Evolutionary conservation across 1,140 invertebrate genomes (phyloP), one percentile per base, ranked within the genome.

Genomic region (Globodera rostochiensis): DNA sequence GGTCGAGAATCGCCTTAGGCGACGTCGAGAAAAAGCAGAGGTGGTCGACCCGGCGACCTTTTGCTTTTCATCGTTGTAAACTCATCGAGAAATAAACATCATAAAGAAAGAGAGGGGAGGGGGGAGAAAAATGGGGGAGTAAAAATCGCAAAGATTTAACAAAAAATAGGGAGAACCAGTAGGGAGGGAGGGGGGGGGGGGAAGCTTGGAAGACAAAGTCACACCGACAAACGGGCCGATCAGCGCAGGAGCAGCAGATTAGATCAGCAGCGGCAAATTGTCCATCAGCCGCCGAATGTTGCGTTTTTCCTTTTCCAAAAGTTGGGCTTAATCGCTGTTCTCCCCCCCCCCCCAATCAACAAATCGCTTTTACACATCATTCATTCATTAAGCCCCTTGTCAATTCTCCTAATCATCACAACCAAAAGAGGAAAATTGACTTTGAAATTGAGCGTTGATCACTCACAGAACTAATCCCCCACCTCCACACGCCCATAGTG

Each of bases 41-140:
- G 13, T 64, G 57, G 57, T 15, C 57, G 19, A 64, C 57, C 19
- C 57, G 15, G 15, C 57, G 15, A 64, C 57, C 57, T 19, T 64
- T 64, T 64, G 57, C 57, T 53, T 53, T 53, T 53, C 50, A 53
- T 53, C 50, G 57, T 64, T 64, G 57, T 64, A 64, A 64, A 60
- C 13, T 53, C 57, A 60, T 60, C 57, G 57, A 60, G 1, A 64
- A 64, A 64, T 64, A 3, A 64, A 64, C 57, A 64, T 64, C 11
- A 15, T 6, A 15, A 19, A 19, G 15, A 64, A n/a, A 64, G 19
- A 0, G 19, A 21, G 19, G 15, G 13, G 19, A 15, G 4, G 1
- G 5, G 19, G 19, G 5, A 64, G 13, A 19, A 19, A 19, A 64
- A 64, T 6, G 50, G 50, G 5, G 7, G 50, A 53, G 50, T 36